phyloP scores from a whole-genome alignment of 2,888 invertebrate species.

The Chalcis sispes region DNA sequence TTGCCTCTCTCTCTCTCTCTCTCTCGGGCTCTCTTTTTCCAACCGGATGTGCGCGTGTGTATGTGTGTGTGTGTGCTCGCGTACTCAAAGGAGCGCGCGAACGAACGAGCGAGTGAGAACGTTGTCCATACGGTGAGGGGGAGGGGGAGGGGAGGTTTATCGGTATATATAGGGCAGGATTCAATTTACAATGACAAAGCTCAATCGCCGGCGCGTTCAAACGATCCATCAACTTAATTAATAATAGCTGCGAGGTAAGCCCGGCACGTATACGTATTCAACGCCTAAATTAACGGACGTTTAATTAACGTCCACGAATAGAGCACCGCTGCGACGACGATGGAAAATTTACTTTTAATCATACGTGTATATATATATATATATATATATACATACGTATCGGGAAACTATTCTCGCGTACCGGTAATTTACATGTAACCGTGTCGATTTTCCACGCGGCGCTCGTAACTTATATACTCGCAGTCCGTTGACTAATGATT shows the following conservation, averaged over 20 bases:
- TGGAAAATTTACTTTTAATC: conserved; percentile 51
- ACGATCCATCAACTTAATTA: conserved; percentile 58
- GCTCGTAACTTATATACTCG: conserved; percentile 10
- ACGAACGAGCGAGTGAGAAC: no score
- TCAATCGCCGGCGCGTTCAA: conserved; percentile 37
- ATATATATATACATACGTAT: no score
- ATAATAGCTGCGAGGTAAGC: conserved; percentile 47
- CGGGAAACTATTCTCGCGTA: not conserved
- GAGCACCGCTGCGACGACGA: not conserved
- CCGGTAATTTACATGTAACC: conserved; percentile 9
- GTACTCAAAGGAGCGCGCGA: conserved; percentile 24
- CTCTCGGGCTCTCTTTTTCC: not conserved
- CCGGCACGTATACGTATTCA: no score
- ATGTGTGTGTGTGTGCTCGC: no score
- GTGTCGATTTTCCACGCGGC: not conserved
- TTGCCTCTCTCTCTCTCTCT: conserved; percentile 1
- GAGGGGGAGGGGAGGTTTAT: no score
- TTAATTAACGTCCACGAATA: conserved; percentile 47
- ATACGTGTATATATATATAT: no score
- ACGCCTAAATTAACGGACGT: conserved; percentile 30
- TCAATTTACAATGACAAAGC: conserved; percentile 52
- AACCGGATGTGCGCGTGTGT: conserved; percentile 48
- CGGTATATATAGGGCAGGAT: not conserved
- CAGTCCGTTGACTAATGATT: conserved; percentile 46
- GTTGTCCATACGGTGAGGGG: no score